Percentiles rank a stretch among this genome's conserved stretches.
Evolutionary conservation across 2,113 vertebrate species (phyloP).

Genomic region (Sphyrna mokarran): DNA sequence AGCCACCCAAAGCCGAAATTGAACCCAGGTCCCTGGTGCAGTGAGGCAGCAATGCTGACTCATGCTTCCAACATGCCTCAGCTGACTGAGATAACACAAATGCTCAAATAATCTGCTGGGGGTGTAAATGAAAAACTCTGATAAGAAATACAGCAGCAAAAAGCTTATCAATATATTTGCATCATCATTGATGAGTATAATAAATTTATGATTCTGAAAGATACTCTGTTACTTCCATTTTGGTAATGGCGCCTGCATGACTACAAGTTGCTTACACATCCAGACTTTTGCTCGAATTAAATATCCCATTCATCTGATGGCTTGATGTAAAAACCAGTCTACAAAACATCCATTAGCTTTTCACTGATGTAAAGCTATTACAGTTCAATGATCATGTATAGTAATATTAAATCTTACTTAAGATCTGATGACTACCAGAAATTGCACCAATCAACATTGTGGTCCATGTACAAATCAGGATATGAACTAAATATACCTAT

Average conservation of each 20-base stretch:
- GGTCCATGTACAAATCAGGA: background rate
- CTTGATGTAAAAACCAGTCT: background rate
- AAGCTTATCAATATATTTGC: background rate
- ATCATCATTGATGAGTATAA: background rate
- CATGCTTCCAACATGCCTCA: background rate
- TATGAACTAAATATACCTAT: background rate
- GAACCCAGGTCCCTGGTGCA: no score
- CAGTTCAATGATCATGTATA: background rate
- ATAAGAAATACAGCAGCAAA: background rate
- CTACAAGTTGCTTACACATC: background rate
- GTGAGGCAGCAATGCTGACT: no score
- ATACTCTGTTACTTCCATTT: background rate
- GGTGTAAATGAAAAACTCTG: background rate
- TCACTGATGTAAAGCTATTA: background rate
- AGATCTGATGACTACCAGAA: background rate
- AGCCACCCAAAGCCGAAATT: no score
- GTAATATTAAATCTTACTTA: constrained; percentile 5
- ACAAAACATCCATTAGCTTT: background rate
- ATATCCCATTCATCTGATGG: background rate
- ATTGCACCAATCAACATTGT: background rate
- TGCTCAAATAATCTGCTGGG: no score
- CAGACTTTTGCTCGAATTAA: background rate
- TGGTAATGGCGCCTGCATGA: background rate
- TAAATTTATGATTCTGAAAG: background rate
- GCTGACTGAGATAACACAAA: background rate